Evolutionary conservation across 35 echinoderm and acorn worm genomes (phyloP).

Genomic region (Eucidaris tribuloides): DNA sequence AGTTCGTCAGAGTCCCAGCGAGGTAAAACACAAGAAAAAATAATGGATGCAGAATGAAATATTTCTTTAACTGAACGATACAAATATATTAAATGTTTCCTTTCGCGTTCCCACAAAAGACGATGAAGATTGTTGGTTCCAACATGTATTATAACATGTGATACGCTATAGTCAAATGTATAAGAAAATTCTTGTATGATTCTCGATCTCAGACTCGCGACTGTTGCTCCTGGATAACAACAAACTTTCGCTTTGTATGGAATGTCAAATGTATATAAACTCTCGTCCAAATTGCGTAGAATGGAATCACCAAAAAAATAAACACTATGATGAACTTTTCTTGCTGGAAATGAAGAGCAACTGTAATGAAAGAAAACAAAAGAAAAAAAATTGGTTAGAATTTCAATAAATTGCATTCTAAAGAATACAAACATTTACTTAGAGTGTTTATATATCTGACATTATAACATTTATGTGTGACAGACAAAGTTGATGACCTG

Average conservation of each 20-base stretch:
- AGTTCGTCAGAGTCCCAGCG: background rate
- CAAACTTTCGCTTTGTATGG: background rate
- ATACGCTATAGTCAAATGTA: background rate
- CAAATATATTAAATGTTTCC: background rate
- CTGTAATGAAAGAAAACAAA: background rate
- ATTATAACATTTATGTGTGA: no score
- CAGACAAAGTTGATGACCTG: no score
- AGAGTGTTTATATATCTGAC: background rate
- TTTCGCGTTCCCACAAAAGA: background rate
- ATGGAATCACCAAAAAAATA: background rate
- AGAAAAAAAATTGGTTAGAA: background rate
- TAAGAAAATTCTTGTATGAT: background rate
- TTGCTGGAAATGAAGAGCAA: background rate
- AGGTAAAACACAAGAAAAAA: background rate
- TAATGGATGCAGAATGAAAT: background rate
- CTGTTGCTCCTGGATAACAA: background rate
- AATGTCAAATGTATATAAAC: background rate
- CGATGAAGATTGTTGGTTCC: background rate
- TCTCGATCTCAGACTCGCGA: background rate
- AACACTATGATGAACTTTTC: background rate
- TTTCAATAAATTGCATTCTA: background rate
- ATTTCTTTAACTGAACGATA: background rate
- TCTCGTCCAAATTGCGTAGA: background rate
- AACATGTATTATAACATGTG: background rate
- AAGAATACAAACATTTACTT: background rate